Percentiles rank a stretch among this genome's conserved stretches.
Evolutionary conservation across 2,888 invertebrate genomes (phyloP).

Genomic region (Gandaritis pyraliata): DNA sequence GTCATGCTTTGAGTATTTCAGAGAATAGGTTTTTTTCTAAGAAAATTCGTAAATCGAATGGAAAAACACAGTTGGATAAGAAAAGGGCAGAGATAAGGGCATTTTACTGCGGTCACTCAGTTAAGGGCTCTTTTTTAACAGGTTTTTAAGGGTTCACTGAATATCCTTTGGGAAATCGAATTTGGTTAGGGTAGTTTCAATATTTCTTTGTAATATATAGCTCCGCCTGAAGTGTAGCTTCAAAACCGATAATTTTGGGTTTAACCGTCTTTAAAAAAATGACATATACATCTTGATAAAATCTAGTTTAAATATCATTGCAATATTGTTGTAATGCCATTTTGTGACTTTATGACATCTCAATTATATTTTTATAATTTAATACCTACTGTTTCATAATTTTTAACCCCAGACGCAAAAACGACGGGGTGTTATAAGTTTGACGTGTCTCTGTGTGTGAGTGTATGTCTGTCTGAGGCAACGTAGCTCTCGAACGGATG

Average conservation of each 20-base stretch:
- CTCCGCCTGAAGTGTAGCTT: constrained; percentile 2
- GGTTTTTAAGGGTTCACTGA: constrained; percentile 53
- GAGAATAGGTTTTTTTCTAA: constrained; percentile 26
- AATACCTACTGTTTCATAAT: too few relatives aligned
- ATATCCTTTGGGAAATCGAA: constrained; percentile 48
- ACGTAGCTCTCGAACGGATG: too few relatives aligned
- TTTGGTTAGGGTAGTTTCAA: constrained; percentile 41
- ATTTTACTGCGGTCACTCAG: constrained; percentile 55
- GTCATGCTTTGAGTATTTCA: constrained; percentile 29
- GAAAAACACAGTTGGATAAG: constrained; percentile 60
- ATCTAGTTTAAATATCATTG: too few relatives aligned
- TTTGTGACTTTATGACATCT: too few relatives aligned
- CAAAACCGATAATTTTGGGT: constrained; percentile 6
- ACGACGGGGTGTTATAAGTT: too few relatives aligned
- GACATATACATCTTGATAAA: too few relatives aligned
- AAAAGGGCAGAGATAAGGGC: constrained; percentile 53
- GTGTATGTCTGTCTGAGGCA: too few relatives aligned
- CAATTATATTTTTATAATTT: too few relatives aligned
- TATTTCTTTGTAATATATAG: constrained; percentile 34
- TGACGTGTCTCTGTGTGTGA: too few relatives aligned
- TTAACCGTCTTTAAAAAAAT: neutral
- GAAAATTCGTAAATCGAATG: constrained; percentile 55
- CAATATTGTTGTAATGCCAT: too few relatives aligned
- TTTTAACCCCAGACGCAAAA: too few relatives aligned
- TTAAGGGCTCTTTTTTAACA: constrained; percentile 54